Conservation (phyloP, 2,113 vertebrate species). For the Chloroceryle aenea region DNA sequence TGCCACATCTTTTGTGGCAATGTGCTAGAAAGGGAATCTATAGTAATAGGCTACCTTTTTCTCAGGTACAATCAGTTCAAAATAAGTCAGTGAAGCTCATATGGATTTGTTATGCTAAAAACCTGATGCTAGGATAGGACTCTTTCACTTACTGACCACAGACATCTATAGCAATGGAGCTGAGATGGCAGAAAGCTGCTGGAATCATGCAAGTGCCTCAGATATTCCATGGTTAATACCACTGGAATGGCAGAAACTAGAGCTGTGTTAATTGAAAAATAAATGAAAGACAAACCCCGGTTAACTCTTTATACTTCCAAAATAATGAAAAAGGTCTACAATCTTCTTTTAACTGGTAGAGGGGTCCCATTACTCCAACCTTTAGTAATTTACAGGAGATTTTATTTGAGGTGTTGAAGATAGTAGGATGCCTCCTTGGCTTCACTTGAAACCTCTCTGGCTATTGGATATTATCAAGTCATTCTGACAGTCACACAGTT, state of each 20-base stretch:
- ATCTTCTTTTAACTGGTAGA: not conserved
- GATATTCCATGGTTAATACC: slow-evolving; percentile 25
- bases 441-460: not conserved
- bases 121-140: not conserved
- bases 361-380: not conserved
- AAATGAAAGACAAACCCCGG: not conserved
- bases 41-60: not conserved
- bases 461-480: not conserved
- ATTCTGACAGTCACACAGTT: not conserved
- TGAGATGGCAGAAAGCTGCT: slow-evolving; percentile 23
- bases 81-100: not conserved
- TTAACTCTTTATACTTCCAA: not conserved
- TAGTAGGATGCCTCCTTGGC: not conserved
- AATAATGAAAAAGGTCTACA: not conserved
- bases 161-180: not conserved
- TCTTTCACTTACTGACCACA: not conserved
- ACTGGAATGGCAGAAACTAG: not conserved
- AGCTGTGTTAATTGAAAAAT: slow-evolving; percentile 18
- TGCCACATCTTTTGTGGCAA: not conserved
- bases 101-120: not conserved
- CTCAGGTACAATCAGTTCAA: not conserved
- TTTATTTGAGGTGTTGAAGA: not conserved
- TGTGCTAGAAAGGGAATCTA: not conserved
- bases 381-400: not conserved
- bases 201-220: slow-evolving; percentile 11